Base-by-base conservation (phyloP, 2,888 invertebrate species). In the Eristalis arbustorum region DNA sequence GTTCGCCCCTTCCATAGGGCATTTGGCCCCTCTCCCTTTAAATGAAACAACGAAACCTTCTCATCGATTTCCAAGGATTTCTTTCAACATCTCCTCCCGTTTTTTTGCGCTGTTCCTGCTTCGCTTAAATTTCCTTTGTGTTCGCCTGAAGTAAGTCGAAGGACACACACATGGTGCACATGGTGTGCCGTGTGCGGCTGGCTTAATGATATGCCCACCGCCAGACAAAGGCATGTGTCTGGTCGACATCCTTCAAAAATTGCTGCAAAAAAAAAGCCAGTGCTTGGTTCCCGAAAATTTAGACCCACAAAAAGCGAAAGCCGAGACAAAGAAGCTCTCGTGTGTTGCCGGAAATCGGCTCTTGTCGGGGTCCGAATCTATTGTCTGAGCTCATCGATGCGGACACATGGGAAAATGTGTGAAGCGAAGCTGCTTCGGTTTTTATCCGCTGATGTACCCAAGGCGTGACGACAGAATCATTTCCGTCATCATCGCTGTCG, bases 51-150 rank as follows among this genome's bases (percentile, higher is more conserved):
- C 14, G 66, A 71, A 79, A 56, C 62, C 67, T 64, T 80, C 72
- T 77, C 77, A 85, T 85, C 77, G 77, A 74, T 82, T 85, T 81
- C 64, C 69, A 81, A 77, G 82, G 73, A 69, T 67, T 67, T 80
- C 18, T 62, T 56, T 37, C n/a, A 49, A 18, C 49, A 18, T 49
- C 6, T 4, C 8, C 18, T 11, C 11, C 1, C 18, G 13, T 8
- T 67, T 69, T 63, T 59, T 64, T 62, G 25, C 37, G 62, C 23
- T 62, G 61, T 62, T 68, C 31, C 68, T 8, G 49, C 13, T 18
- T 28, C 25, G 64, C 34, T 76, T 76, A 4, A 14, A 72, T 56
- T 73, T 81, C n/a, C 61, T 13, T 28, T 81, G 57, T 68, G 56
- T 71, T 80, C 67, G 67, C 66, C 62, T 75, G 62, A 67, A 73